Base-by-base conservation (phyloP, 2,888 invertebrate species). In the Chaetoderma sp. region DNA sequence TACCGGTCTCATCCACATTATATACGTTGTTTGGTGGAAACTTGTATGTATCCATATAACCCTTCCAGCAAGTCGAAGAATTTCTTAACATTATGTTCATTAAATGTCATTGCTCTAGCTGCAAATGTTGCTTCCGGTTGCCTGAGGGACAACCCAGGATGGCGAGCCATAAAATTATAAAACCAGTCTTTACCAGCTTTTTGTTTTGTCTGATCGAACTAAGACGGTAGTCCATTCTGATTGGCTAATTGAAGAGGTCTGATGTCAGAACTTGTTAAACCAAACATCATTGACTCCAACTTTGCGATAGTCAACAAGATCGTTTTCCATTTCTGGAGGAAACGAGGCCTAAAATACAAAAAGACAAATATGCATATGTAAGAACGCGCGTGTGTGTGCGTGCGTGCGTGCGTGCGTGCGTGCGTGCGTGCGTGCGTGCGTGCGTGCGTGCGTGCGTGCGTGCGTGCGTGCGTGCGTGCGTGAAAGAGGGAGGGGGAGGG, bases 161-260 rank as follows among this genome's bases (percentile, higher is more conserved):
- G 47, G 47, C 10, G 47, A 18, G 16, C 18, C 10, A 6, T 6
- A 45, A 45, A 63, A 16, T 33, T 16, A 6, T 59, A n/a, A 28
- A 63, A n/a, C 63, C 63, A 61, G 45, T 60, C 58, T 28, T 16
- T 44, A n/a, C 63, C 63, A 23, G 63, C 63, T n/a, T 25, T 44
- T 16, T 42, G 47, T 4, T 10, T 30, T 45, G 60, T 59, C 23
- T 45, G 39, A 36, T 63, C 61, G 21, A 63, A 63, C 25, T 25
- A n/a, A 28, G 44, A 30, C 13, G 58, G 21, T 28, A 63, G 44
- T 8, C 32, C 32, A 61, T 63, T 44, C 28, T 36, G 16, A 30
- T 61, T 47, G 28, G 58, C 58, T 5, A 63, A 5, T 27, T 63
- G 58, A 45, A 61, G 28, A 21, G 27, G 21, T 10, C 62, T 5